These are phyloP conservation scores for Catostylus mosaicus DNA, from an alignment of 30 jellyfish, hydroid and myxozoan species.

Conservation along the genomic window DNA sequence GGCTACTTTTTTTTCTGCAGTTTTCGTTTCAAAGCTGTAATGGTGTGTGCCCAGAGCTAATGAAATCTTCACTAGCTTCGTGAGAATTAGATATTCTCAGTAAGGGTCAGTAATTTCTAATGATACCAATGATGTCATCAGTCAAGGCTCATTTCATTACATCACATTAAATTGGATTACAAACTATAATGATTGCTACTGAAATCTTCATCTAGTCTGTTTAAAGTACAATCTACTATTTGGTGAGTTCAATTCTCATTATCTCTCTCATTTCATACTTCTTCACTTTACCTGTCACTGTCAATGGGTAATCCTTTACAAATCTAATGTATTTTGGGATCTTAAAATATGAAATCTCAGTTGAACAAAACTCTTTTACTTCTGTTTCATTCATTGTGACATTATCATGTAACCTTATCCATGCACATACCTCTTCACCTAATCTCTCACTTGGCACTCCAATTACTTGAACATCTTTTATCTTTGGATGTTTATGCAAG, in stretches of 20 bases:
- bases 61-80: too few relatives aligned
- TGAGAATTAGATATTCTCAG: too few relatives aligned
- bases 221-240: too few relatives aligned
- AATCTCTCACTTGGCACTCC: slow-evolving; percentile 87
- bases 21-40: too few relatives aligned
- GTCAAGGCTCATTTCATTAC: too few relatives aligned
- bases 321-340: slow-evolving; percentile 79
- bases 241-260: slow-evolving; percentile 33
- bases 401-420: slow-evolving; percentile 71
- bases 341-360: slow-evolving; percentile 71
- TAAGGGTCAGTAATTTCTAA: too few relatives aligned
- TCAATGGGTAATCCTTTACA: slow-evolving; percentile 82
- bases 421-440: slow-evolving; percentile 94
- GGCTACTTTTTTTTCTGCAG: too few relatives aligned
- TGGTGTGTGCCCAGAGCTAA: too few relatives aligned
- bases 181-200: too few relatives aligned
- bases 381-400: slow-evolving; percentile 23
- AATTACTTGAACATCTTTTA: slow-evolving; percentile 91
- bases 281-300: slow-evolving; percentile 89
- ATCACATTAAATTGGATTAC: too few relatives aligned
- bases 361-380: slow-evolving; percentile 49
- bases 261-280: slow-evolving; percentile 65
- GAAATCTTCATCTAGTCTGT: too few relatives aligned
- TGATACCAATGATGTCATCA: too few relatives aligned
- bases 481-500: slow-evolving; percentile 77